These are phyloP conservation scores for Oxycera nigricornis DNA, from an alignment of 2,888 invertebrate genomes.

Conservation along the genomic window DNA sequence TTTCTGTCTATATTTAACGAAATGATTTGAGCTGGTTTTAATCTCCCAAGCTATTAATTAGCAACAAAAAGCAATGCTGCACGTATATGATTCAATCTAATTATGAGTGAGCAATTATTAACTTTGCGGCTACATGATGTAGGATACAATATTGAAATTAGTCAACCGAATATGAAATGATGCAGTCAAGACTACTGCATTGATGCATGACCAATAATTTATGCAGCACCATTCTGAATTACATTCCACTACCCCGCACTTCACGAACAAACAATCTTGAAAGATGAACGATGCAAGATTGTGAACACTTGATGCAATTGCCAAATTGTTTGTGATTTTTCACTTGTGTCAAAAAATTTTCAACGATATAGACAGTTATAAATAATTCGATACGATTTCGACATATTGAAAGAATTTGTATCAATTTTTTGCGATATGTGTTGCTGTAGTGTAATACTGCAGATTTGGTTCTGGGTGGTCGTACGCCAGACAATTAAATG, in stretches of 20 bases:
- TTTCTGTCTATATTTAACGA: background rate
- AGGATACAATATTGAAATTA: conserved; percentile 33
- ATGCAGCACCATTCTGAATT: background rate
- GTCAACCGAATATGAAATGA: conserved; percentile 36
- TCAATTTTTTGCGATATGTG: background rate
- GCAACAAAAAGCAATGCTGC: background rate
- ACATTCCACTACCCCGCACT: background rate
- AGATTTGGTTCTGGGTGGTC: background rate
- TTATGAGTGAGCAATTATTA: conserved; percentile 35
- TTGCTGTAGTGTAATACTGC: background rate
- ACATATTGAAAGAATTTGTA: conserved; percentile 28
- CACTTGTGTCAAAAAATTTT: conserved; percentile 25
- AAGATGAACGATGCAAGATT: background rate
- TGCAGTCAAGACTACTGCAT: conserved; percentile 33
- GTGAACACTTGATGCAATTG: conserved; percentile 30
- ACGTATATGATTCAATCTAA: background rate
- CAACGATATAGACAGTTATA: conserved; percentile 20
- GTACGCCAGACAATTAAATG: background rate
- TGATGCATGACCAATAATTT: conserved; percentile 31
- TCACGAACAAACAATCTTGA: background rate
- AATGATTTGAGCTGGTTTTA: background rate
- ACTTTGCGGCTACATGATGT: conserved; percentile 22
- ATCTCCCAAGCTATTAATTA: conserved; percentile 1
- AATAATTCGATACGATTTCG: conserved; percentile 26
- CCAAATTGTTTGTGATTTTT: conserved; percentile 38